A percentile compares a stretch with the other conserved stretches of the same genome.
Evolutionary conservation across 2,113 vertebrate species (phyloP).

Genomic region (Alexandromys fortis): DNA sequence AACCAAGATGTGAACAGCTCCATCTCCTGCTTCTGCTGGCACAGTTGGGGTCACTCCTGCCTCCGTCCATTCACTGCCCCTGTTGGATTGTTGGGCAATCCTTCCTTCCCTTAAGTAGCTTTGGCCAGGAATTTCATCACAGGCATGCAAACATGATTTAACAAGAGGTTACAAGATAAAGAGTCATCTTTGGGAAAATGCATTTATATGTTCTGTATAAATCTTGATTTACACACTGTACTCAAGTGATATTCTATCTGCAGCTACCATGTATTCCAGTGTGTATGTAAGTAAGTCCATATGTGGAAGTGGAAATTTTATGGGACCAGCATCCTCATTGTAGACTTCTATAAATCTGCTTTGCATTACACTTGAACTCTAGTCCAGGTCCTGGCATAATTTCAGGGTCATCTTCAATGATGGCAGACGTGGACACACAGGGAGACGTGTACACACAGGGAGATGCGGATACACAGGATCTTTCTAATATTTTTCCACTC

Average conservation of each 20-base stretch:
- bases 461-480: neutral
- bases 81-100: accelerated
- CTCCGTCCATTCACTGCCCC: neutral
- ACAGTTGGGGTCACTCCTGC: neutral
- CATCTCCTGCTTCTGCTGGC: neutral
- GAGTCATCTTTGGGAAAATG: neutral
- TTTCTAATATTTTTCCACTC: neutral
- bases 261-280: neutral
- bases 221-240: neutral
- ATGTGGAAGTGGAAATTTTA: neutral
- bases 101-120: neutral
- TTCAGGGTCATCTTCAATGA: neutral
- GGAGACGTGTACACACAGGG: neutral
- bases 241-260: neutral
- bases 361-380: neutral
- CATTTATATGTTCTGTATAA: neutral
- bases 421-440: neutral
- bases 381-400: neutral
- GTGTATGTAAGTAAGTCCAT: neutral
- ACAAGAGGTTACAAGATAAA: neutral
- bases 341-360: neutral
- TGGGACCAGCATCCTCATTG: neutral
- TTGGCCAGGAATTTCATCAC: too few species aligned
- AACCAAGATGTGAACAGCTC: neutral
- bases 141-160: neutral